Conservation (phyloP, 1,140 invertebrate genomes). For the Neuroterus valhalla region DNA sequence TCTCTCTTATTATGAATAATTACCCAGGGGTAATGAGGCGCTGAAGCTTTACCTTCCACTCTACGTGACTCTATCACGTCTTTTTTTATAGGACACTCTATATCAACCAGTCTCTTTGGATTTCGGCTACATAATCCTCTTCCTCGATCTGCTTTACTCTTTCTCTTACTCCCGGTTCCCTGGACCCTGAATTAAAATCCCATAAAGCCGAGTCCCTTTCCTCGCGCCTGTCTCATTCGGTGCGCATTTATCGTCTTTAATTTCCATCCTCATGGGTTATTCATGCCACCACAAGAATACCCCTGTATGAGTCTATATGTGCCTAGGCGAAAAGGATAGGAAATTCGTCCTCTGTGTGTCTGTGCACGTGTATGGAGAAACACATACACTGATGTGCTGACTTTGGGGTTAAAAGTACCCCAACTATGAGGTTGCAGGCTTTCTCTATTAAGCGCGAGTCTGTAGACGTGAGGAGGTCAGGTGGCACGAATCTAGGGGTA, state of each 20-base stretch:
- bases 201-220: conserved; percentile 64
- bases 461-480: neutral
- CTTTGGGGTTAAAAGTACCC: neutral
- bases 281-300: conserved; percentile 52
- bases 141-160: conserved; percentile 20
- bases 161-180: conserved; percentile 15
- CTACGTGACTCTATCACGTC: neutral
- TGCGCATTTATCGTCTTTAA: conserved; percentile 71
- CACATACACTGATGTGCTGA: neutral
- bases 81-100: neutral
- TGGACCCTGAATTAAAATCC: conserved; percentile 66
- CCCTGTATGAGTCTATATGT: neutral
- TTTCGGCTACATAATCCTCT: neutral
- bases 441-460: conserved; percentile 1
- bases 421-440: conserved; percentile 4
- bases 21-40: conserved; percentile 1
- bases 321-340: neutral
- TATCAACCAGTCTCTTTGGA: neutral
- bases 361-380: neutral
- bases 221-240: conserved; percentile 61
- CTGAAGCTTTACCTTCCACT: neutral
- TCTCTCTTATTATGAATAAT: conserved; percentile 26
- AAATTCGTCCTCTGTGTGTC: neutral
- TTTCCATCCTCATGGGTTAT: conserved; percentile 71
- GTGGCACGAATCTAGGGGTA: neutral